A percentile compares a stretch with the other conserved stretches of the same genome.
phyloP scores from a whole-genome alignment of 1,140 invertebrate species.

The Delia radicum region DNA sequence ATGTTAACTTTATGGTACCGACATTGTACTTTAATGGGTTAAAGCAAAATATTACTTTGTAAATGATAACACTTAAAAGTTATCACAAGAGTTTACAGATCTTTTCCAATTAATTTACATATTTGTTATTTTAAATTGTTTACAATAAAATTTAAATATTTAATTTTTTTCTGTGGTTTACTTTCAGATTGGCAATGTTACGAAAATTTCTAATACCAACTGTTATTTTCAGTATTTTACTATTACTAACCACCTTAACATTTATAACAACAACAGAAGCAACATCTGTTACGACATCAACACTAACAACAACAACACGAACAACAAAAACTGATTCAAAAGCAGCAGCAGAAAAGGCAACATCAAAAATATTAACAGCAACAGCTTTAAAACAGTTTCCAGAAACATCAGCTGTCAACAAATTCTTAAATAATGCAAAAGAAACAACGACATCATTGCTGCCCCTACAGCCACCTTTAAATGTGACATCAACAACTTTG shows the following conservation, averaged over 20 bases:
- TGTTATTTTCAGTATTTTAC: slow-evolving; percentile 41
- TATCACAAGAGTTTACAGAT: background rate
- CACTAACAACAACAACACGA: background rate
- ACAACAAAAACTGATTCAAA: background rate
- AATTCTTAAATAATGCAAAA: background rate
- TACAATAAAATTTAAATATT: background rate
- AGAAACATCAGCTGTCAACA: background rate
- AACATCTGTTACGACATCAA: background rate
- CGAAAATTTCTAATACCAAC: slow-evolving; percentile 35
- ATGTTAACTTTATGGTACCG: too few species aligned
- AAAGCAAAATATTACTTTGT: too few species aligned
- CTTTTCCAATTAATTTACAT: too few species aligned
- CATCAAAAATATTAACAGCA: background rate
- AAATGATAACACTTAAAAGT: too few species aligned
- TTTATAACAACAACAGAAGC: slow-evolving; percentile 21
- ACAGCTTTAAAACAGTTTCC: background rate
- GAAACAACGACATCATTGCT: slow-evolving; percentile 30
- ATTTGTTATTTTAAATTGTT: background rate
- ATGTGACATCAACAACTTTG: slow-evolving; percentile 37
- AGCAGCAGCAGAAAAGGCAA: background rate
- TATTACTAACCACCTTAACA: slow-evolving; percentile 34
- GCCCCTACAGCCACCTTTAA: slow-evolving; percentile 37
- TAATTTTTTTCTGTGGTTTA: slow-evolving; percentile 31
- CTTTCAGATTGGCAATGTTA: slow-evolving; percentile 40
- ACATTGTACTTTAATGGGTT: too few species aligned